A percentile compares a stretch with the other conserved stretches of the same genome.
These are phyloP conservation scores for Montipora capricornis DNA, from an alignment of 64 coral and sea anemone species.

Conservation along the genomic window DNA sequence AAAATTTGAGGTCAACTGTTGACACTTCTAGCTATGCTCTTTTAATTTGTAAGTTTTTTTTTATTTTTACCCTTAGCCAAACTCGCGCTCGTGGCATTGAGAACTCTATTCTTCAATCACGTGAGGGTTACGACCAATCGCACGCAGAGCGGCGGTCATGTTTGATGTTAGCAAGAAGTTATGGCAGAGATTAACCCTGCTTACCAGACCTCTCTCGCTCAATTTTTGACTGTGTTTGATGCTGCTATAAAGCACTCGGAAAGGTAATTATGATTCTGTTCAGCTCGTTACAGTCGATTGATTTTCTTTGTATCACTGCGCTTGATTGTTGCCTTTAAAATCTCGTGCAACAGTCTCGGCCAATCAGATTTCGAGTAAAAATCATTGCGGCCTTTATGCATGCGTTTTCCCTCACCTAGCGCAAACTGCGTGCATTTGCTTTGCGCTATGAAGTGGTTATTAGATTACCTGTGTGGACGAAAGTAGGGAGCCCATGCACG, in stretches of 20 bases:
- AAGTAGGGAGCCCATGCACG: too few species aligned
- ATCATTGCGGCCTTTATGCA: too few species aligned
- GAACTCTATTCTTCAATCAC: constrained; percentile 96
- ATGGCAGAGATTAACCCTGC: constrained; percentile 90
- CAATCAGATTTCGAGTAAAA: too few species aligned
- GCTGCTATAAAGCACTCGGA: constrained; percentile 97
- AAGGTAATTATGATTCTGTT: constrained; percentile 49
- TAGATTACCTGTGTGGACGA: too few species aligned
- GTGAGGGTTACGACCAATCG: constrained; percentile 99
- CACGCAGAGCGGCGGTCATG: constrained; percentile 96
- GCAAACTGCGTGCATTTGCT: too few species aligned
- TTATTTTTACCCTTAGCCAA: constrained; percentile 41
- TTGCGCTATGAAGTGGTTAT: too few species aligned
- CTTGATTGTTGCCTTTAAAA: too few species aligned
- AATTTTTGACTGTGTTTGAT: constrained; percentile 95
- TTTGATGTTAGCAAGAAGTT: constrained; percentile 90
- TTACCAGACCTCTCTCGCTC: constrained; percentile 92
- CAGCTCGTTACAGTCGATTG: too few species aligned
- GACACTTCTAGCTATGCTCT: background rate
- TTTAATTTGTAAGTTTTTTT: background rate
- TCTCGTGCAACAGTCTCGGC: too few species aligned
- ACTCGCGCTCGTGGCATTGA: constrained; percentile 87
- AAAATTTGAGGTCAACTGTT: background rate
- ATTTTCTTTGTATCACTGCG: too few species aligned
- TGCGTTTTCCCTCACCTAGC: too few species aligned